Conservation (phyloP, 2,113 vertebrate species). For the Maylandia zebra region DNA sequence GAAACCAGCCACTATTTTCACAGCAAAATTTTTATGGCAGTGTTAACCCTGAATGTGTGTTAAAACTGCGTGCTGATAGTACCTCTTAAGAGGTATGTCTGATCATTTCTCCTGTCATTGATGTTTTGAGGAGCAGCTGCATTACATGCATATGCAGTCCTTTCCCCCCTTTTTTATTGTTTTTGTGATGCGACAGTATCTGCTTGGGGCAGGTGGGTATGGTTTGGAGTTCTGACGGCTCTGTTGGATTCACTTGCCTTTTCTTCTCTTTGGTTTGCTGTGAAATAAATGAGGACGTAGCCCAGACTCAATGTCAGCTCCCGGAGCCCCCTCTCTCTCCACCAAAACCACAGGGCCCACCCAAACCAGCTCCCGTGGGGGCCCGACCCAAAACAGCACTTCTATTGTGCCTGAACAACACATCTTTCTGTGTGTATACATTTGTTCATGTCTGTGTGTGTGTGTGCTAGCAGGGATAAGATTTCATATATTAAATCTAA, state of each 20-base stretch:
- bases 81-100: not conserved
- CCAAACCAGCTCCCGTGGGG: not conserved
- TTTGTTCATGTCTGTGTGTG: not conserved
- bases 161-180: no score
- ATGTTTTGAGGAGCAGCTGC: not conserved
- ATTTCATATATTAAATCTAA: conserved; percentile 53
- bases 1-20: not conserved
- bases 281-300: not conserved
- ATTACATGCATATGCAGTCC: not conserved
- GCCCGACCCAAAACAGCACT: conserved; percentile 28
- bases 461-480: not conserved
- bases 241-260: not conserved
- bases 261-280: not conserved
- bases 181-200: not conserved
- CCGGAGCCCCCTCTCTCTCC: not conserved
- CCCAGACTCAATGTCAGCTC: not conserved
- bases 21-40: not conserved
- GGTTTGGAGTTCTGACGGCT: not conserved
- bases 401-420: conserved; percentile 57
- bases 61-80: not conserved
- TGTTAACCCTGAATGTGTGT: not conserved
- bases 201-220: not conserved
- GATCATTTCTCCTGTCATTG: not conserved
- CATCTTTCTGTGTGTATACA: not conserved
- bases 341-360: conserved; percentile 12